Evolutionary conservation across 2,113 vertebrate genomes (phyloP).

Genomic region (Pelodiscus sinensis): DNA sequence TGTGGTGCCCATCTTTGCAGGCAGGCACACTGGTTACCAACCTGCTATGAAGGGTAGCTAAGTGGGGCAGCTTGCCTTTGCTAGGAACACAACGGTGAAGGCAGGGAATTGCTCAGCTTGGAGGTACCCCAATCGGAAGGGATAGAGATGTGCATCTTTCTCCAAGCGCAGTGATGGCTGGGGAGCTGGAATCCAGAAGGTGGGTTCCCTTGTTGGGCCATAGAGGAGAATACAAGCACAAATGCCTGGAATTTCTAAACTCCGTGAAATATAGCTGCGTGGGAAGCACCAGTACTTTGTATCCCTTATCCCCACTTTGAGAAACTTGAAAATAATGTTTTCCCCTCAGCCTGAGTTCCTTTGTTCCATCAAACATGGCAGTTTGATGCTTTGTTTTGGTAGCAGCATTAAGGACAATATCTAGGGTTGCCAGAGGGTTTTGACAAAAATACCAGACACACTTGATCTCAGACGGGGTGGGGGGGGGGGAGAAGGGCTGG

Average conservation of each 20-base stretch:
- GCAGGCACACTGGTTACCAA: not conserved
- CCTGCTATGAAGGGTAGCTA: not conserved
- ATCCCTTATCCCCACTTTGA: not conserved
- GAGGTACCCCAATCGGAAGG: not conserved
- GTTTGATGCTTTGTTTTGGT: not conserved
- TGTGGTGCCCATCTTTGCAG: not conserved
- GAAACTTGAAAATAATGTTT: not conserved
- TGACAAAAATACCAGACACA: no score
- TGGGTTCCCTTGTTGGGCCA: not conserved
- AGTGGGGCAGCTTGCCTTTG: not conserved
- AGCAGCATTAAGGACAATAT: not conserved
- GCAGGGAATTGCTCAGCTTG: not conserved
- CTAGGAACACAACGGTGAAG: not conserved
- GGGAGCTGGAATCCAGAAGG: no score
- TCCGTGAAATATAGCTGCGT: not conserved
- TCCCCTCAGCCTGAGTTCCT: not conserved
- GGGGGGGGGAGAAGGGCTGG: no score
- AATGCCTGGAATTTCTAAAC: conserved; percentile 46
- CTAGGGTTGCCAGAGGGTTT: no score
- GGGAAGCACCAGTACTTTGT: conserved; percentile 38
- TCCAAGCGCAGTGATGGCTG: no score
- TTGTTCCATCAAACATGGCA: not conserved
- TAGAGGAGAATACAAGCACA: not conserved
- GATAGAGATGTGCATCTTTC: not conserved
- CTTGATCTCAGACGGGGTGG: no score